Conservation (phyloP, 2,113 vertebrate species). For the Dissostichus mawsoni region DNA sequence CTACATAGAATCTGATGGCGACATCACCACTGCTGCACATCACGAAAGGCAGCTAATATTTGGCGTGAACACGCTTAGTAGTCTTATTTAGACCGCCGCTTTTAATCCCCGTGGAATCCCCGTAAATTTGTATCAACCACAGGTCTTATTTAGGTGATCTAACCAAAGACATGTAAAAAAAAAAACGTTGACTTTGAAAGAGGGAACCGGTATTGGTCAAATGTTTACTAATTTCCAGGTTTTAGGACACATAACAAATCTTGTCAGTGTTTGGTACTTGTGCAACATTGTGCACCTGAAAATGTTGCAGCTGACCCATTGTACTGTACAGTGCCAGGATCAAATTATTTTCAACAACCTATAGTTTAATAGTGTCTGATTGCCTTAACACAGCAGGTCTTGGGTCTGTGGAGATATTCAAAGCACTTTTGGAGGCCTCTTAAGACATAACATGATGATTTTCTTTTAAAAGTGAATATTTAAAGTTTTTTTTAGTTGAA, state of each 20-base stretch:
- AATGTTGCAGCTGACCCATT: not conserved
- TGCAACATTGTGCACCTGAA: not conserved
- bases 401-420: slow-evolving; percentile 7
- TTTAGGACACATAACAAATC: not conserved
- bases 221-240: no score
- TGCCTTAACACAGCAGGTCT: not conserved
- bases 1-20: no score
- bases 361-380: not conserved
- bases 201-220: no score
- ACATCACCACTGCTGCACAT: no score
- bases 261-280: not conserved
- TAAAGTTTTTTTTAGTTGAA: not conserved
- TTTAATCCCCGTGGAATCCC: no score
- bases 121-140: no score
- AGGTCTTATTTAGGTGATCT: no score
- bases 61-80: no score
- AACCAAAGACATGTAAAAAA: no score
- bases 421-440: not conserved
- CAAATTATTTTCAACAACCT: not conserved
- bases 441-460: not conserved
- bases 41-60: no score
- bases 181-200: no score
- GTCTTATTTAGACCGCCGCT: no score
- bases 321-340: not conserved
- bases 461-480: not conserved